Base-by-base conservation (phyloP, 2,113 vertebrate species). In the Strix aluco region DNA sequence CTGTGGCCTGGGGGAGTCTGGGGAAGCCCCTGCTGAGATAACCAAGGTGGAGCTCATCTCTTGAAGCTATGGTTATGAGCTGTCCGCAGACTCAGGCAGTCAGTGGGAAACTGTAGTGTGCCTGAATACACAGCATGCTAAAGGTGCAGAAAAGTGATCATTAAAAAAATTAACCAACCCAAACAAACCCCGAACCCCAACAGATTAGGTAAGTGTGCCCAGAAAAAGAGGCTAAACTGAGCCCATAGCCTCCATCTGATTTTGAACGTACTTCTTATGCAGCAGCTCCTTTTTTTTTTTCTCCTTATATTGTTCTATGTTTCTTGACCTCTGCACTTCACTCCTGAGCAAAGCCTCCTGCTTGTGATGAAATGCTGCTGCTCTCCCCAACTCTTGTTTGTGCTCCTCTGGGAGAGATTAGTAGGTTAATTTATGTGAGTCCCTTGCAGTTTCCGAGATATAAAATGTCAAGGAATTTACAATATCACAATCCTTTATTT, bases 381-480 rank as follows among this genome's bases (percentile, higher is more conserved):
- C 44, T 92, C 22, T 91, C 44, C 36, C 42, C 6, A 4, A 23
- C 62, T 81, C 51, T 8, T 11, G 6, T 77, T 61, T 82, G 23
- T 87, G 42, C 55, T 96, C 69, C 38, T 71, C 46, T 82, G 92
- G 84, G 86, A 91, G 79, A 93, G 79, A 94, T 80, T 81, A 86
- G 71, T 75, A 42, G 63, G 47, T 51, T 88, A 89, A 86, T 91
- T 95, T 92, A 88, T 79, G 49, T 29, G 49, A 91, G 67, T 92
- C 49, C 91, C 84, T 86, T 93, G 42, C 67, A 62, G 81, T 84
- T 94, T 84, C 67, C 2, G 6, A 89, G 80, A 87, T 71, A 29
- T 5, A 70, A 87, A 94, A 86, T 59, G 34, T 58, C 47, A 58
- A 66, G 36, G 70, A 87, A 88, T 92, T 93, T 92, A 70, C 62